Base-by-base conservation (phyloP, 1,140 invertebrate genomes). In the Drosophila melanogaster region DNA sequence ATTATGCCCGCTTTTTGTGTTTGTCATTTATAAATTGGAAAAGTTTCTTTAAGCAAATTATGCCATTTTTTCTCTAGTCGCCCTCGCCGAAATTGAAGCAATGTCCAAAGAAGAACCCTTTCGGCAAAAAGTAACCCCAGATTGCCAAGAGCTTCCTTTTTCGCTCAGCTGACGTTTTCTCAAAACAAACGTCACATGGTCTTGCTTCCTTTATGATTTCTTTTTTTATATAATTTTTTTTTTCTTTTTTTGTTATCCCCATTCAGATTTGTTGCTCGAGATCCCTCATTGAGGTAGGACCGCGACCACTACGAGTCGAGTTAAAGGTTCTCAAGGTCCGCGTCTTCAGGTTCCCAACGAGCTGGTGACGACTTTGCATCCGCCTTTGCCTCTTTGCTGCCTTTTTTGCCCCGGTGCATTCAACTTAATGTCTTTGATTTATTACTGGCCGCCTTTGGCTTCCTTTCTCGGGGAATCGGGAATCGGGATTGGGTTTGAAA, bases 21-120 rank as follows among this genome's bases (percentile, higher is more conserved):
- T 90, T 90, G 86, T 90, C 86, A 90, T 90, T 90, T 90, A 90
- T 86, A 90, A 90, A 90, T 90, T 90, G 86, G 86, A 90, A 90
- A 90, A 90, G 67, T 90, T 89, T 89, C 81, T 76, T 80, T 90
- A 83, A 90, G 81, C 86, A 90, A 90, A 90, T 87, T 87, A 87
- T 87, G 84, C 71, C 67, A 79, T 83, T 79, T 83, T 60, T 77
- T 78, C 77, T 74, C 60, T 37, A 10, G 49, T 66, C 60, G 43
- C 54, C 54, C 57, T 14, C 30, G 2, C 26, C 26, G 7, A 6
- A 8, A 15, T 15, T 15, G 8, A 41, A 44, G 26, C 33, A 55
- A 75, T 75, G 74, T 53, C 65, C 46, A 37, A 30, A 26, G 46
- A 30, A 26, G 47, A 72, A 41, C 37, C 54, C 37, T 61, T 75